phyloP scores from a whole-genome alignment of 2,888 invertebrate genomes.

The Doris montereyensis region DNA sequence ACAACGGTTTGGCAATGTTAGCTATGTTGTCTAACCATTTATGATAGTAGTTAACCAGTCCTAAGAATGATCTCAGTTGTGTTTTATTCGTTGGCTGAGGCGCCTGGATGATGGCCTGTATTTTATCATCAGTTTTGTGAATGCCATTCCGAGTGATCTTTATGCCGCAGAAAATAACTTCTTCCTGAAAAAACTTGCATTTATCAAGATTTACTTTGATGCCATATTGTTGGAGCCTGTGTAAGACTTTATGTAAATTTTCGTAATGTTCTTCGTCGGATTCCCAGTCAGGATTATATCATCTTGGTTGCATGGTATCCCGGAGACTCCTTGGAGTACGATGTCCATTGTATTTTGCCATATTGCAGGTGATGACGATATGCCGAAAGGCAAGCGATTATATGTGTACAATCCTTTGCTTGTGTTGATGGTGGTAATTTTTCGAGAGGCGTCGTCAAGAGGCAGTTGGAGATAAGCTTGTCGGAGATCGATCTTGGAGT shows the following conservation, averaged over 20 bases:
- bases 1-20: constrained; percentile 47
- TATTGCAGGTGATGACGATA: constrained; percentile 29
- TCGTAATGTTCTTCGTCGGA: not conserved
- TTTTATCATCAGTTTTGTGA: constrained; percentile 13
- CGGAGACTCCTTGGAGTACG: constrained; percentile 41
- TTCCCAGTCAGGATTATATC: constrained; percentile 8
- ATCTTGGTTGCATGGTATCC: constrained; percentile 4
- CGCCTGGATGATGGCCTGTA: not conserved
- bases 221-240: not conserved
- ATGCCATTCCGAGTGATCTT: not conserved
- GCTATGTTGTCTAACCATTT: constrained; percentile 53
- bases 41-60: constrained; percentile 54
- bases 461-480: constrained; percentile 45
- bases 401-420: constrained; percentile 44
- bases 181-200: not conserved
- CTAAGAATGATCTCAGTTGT: constrained; percentile 40
- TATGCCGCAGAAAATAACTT: constrained; percentile 3
- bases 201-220: not conserved
- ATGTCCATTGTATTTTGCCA: constrained; percentile 47
- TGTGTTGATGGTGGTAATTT: constrained; percentile 49
- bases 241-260: not conserved
- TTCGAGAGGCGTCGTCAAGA: constrained; percentile 15
- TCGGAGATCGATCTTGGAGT: constrained; percentile 48
- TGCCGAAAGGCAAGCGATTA: constrained; percentile 20
- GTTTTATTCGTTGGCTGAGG: constrained; percentile 27